Evolutionary conservation across 2,113 vertebrate genomes (phyloP).

Genomic region (Ailuropoda melanoleuca): DNA sequence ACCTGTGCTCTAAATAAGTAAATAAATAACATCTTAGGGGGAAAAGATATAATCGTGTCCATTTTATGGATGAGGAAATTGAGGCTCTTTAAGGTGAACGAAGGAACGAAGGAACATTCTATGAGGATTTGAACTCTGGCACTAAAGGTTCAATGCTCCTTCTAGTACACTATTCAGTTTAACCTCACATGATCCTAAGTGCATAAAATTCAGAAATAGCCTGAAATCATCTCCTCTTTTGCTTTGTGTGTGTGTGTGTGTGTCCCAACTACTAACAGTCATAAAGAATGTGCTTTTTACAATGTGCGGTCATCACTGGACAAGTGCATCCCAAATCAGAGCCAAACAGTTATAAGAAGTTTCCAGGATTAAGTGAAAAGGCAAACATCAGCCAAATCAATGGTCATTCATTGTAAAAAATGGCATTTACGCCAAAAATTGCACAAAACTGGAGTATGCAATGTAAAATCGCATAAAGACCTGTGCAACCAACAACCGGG

Average conservation of each 20-base stretch:
- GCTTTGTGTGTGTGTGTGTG: background rate
- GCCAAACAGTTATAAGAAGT: too few species aligned
- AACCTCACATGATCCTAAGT: background rate
- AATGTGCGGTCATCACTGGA: background rate
- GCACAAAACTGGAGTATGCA: background rate
- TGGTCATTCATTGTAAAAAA: background rate
- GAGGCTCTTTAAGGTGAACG: background rate
- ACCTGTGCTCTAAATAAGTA: background rate
- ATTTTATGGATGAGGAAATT: background rate
- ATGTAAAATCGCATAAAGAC: background rate
- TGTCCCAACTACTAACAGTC: background rate
- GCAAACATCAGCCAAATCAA: background rate
- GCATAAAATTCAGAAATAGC: background rate
- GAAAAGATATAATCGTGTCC: background rate
- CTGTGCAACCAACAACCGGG: background rate
- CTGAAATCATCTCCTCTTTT: background rate
- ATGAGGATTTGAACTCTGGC: background rate
- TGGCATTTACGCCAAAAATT: background rate
- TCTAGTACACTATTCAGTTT: background rate
- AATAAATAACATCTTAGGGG: background rate
- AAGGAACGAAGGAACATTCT: background rate
- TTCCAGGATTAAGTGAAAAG: background rate
- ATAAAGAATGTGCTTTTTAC: background rate
- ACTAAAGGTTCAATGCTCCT: background rate
- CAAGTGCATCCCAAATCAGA: background rate